Conservation (phyloP, 2,888 invertebrate genomes). For the Caenorhabditis sp. region DNA sequence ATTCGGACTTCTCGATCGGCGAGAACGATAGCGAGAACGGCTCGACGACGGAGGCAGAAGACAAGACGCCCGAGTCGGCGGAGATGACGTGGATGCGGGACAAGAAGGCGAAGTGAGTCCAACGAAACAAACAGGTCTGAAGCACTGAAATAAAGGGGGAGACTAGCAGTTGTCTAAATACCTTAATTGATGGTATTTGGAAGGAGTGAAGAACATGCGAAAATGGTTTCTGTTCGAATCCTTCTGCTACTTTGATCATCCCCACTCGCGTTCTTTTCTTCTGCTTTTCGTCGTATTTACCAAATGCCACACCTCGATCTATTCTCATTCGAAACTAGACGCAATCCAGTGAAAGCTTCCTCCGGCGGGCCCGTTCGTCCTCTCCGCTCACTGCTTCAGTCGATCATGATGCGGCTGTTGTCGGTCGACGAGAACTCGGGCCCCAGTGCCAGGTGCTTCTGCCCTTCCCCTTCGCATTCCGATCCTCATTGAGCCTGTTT, state of each 20-base stretch:
- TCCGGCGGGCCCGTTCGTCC: not conserved
- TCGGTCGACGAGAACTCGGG: conserved; percentile 31
- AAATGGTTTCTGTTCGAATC: conserved; percentile 3
- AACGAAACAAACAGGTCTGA: conserved; percentile 5
- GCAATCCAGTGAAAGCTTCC: conserved; percentile 46
- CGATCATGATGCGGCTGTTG: conserved; percentile 37
- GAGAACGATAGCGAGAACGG: conserved; percentile 42
- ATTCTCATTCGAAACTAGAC: conserved; percentile 44
- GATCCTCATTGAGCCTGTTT: conserved; percentile 10
- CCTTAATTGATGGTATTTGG: conserved; percentile 15
- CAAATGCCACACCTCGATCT: conserved; percentile 41
- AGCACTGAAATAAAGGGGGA: not conserved
- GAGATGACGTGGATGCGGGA: conserved; percentile 62
- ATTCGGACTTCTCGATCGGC: conserved; percentile 48
- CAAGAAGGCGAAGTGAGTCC: conserved; percentile 55
- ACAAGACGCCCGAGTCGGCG: conserved; percentile 53
- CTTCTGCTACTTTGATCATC: conserved; percentile 16
- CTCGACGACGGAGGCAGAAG: conserved; percentile 22
- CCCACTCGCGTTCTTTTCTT: not conserved
- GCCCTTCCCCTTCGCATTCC: not conserved
- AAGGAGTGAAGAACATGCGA: conserved; percentile 35
- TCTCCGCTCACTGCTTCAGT: conserved; percentile 28
- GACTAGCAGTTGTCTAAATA: conserved; percentile 7
- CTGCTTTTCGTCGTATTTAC: conserved; percentile 23
- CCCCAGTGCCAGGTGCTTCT: conserved; percentile 16